Evolutionary conservation across 2,797 vertebrate species (phyloP), one percentile per base, ranked within the genome.

Genomic region (Holocentrus rufus): DNA sequence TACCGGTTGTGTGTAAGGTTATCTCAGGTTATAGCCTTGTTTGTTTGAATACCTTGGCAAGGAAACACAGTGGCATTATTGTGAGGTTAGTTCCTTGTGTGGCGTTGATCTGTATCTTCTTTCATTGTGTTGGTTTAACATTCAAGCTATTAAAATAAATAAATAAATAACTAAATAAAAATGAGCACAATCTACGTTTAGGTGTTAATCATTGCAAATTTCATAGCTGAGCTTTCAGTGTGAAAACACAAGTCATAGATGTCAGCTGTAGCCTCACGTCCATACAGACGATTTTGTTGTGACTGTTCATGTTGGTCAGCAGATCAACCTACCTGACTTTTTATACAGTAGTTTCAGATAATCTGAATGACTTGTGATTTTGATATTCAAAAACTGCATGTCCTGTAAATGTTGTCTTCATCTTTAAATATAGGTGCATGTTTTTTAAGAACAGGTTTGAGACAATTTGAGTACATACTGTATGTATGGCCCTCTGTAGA

Each of bases 161-260:
- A n/a, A n/a, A n/a, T n/a, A n/a, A n/a, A n/a, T n/a, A n/a, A n/a
- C n/a, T n/a, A n/a, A n/a, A n/a, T n/a, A n/a, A n/a, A n/a, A n/a
- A n/a, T n/a, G 55, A 63, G 52, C 49, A 27, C 25, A 27, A 27
- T 46, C 17, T 25, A 57, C 63, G 69, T 52, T 52, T 23, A 23
- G 47, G 15, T 54, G 22, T 78, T 39, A 73, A 64, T 69, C 65
- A 2, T 7, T 27, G 14, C 18, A 34, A 49, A 63, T 27, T n/a
- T 36, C n/a, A 49, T 49, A 34, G 17, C 30, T 27, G 56, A 56
- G 56, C 60, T 72, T 77, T 74, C 31, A 58, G 56, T 71, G 52
- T 22, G 57, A 68, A 18, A 20, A 44, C 57, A 22, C 34, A 56
- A 66, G 55, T 56, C 36, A 31, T 6, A 15, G 20, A 27, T 52